These are phyloP conservation scores for Noctilio leporinus DNA, from an alignment of 2,113 vertebrate species.

Conservation along the genomic window DNA sequence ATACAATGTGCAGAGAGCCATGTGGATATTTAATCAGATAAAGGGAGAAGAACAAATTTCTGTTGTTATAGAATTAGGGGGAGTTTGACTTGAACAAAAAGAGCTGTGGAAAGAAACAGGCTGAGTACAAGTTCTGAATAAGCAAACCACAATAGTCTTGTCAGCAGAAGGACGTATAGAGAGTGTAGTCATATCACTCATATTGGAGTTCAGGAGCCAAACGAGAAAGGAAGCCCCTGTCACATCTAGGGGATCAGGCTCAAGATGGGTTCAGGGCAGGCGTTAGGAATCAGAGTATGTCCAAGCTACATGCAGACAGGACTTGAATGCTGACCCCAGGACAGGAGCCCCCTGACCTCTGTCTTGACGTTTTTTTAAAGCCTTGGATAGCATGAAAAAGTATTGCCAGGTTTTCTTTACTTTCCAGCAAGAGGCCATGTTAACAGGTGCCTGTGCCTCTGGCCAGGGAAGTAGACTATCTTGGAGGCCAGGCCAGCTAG, in stretches of 20 bases:
- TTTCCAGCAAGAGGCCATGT: not conserved
- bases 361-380: not conserved
- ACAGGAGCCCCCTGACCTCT: not conserved
- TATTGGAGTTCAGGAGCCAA: not conserved
- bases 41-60: not conserved
- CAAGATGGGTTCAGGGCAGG: not conserved
- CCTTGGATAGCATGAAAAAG: not conserved
- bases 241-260: not conserved
- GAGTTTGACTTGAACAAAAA: not conserved
- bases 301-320: not conserved
- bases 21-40: not conserved
- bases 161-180: not conserved
- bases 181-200: not conserved
- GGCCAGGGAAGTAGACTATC: not conserved
- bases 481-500: not conserved
- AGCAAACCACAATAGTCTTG: not conserved
- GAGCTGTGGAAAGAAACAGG: not conserved
- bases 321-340: not conserved
- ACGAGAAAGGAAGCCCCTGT: not conserved
- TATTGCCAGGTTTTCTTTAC: not conserved
- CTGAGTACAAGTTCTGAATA: not conserved
- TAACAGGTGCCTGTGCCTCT: not conserved
- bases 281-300: not conserved
- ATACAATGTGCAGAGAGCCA: not conserved
- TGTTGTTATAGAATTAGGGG: not conserved